phyloP scores from a whole-genome alignment of 2,888 invertebrate species.

The Capitulum mitella region DNA sequence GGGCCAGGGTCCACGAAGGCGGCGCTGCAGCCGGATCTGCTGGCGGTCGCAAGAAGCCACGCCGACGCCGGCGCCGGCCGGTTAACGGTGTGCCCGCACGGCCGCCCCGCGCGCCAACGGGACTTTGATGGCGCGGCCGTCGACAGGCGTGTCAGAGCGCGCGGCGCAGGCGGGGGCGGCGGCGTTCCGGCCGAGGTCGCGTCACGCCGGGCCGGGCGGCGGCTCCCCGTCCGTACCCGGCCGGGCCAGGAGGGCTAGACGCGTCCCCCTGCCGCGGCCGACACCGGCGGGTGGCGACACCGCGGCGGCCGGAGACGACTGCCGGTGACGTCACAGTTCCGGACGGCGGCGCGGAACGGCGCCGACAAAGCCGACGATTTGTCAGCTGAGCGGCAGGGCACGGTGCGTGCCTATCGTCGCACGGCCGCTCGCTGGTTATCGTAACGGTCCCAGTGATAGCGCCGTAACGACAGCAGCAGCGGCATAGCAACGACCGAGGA shows the following conservation, averaged over 20 bases:
- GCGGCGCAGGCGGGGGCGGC: background rate
- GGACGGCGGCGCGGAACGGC: background rate
- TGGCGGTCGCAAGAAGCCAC: background rate
- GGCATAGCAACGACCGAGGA: too few species aligned
- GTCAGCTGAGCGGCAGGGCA: too few species aligned
- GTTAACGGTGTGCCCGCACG: background rate
- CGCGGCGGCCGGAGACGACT: too few species aligned
- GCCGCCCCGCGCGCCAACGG: slow-evolving; percentile 1
- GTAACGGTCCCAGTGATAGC: too few species aligned
- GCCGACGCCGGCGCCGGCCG: background rate
- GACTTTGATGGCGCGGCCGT: background rate
- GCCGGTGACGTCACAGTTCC: background rate
- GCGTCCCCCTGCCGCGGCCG: background rate
- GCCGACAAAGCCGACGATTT: background rate
- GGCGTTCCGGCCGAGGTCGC: background rate
- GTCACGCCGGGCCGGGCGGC: background rate
- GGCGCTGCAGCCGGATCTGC: background rate
- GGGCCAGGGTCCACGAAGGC: background rate
- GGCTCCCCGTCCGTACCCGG: background rate
- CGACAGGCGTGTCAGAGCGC: background rate
- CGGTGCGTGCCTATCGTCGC: too few species aligned
- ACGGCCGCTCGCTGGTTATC: too few species aligned
- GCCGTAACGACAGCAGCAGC: too few species aligned
- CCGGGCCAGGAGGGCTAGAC: too few species aligned
- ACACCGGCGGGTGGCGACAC: too few species aligned